Conservation (phyloP, 1,140 invertebrate species). For the Monochamus saltuarius region DNA sequence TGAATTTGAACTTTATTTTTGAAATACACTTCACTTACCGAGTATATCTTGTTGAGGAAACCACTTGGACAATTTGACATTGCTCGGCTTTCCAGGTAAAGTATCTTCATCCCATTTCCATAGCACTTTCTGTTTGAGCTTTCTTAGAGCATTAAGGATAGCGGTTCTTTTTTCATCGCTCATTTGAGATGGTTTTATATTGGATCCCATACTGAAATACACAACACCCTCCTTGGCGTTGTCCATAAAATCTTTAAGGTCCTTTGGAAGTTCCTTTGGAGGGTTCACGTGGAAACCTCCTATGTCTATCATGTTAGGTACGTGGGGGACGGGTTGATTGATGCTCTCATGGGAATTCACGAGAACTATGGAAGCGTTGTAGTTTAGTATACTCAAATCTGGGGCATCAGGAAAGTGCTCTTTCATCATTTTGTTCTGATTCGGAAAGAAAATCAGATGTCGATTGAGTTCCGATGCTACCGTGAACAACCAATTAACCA, state of each 20-base stretch:
- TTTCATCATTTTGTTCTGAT: conserved; percentile 48
- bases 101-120: conserved; percentile 57
- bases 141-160: conserved; percentile 26
- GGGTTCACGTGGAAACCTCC: conserved; percentile 56
- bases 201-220: conserved; percentile 61
- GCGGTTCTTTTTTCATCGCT: background rate
- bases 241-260: conserved; percentile 55
- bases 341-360: conserved; percentile 59
- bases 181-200: conserved; percentile 45
- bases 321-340: conserved; percentile 56
- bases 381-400: conserved; percentile 54
- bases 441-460: conserved; percentile 29
- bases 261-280: conserved; percentile 48
- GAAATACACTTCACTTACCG: conserved; percentile 43
- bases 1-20: too few relatives aligned
- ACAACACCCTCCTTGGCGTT: conserved; percentile 55
- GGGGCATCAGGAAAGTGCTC: conserved; percentile 53
- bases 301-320: conserved; percentile 58
- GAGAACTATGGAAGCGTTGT: conserved; percentile 56
- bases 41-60: conserved; percentile 34
- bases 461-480: conserved; percentile 4
- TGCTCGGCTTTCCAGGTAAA: conserved; percentile 37
- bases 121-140: conserved; percentile 54
- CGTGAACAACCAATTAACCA: conserved; percentile 44
- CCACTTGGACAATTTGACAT: conserved; percentile 29